A percentile compares a stretch with the other conserved stretches of the same genome.
Evolutionary conservation across 1,140 invertebrate genomes (phyloP).

Genomic region (Tenebrio molitor): DNA sequence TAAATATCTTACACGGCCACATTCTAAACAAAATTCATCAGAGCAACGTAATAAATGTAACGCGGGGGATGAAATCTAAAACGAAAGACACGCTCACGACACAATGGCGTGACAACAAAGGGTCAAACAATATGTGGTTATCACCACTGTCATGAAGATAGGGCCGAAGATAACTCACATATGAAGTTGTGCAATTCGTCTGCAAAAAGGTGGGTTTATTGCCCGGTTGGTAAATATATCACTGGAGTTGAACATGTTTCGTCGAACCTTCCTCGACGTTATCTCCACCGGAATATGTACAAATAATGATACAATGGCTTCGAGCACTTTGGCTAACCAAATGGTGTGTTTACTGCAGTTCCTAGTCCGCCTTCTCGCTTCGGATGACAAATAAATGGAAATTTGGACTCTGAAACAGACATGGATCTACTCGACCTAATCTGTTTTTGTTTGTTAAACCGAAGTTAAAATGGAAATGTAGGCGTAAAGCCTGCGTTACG

Average conservation of each 20-base stretch:
- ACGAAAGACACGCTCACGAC: conserved; percentile 23
- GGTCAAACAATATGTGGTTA: conserved; percentile 18
- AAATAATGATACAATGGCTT: conserved; percentile 32
- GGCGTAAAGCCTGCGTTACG: too few relatives aligned
- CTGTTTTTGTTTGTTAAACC: conserved; percentile 3
- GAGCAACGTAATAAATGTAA: conserved; percentile 27
- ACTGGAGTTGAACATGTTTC: conserved; percentile 8
- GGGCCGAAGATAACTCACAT: conserved; percentile 2
- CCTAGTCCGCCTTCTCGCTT: background rate
- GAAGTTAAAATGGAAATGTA: too few relatives aligned
- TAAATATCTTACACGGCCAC: conserved; percentile 19
- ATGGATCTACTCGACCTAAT: background rate
- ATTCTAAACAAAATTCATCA: conserved; percentile 24
- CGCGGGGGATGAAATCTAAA: conserved; percentile 10
- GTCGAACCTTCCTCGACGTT: background rate
- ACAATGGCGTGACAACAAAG: conserved; percentile 31
- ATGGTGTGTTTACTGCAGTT: conserved; percentile 37
- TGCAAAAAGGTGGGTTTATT: conserved; percentile 14
- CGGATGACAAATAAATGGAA: conserved; percentile 22
- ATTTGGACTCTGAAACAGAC: background rate
- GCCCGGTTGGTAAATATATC: too few relatives aligned
- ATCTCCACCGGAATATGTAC: conserved; percentile 14
- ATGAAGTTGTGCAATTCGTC: conserved; percentile 23
- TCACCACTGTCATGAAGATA: conserved; percentile 19
- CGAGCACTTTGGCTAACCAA: conserved; percentile 29